Base-by-base conservation (phyloP, 2,888 invertebrate species). In the Meganola albula region DNA sequence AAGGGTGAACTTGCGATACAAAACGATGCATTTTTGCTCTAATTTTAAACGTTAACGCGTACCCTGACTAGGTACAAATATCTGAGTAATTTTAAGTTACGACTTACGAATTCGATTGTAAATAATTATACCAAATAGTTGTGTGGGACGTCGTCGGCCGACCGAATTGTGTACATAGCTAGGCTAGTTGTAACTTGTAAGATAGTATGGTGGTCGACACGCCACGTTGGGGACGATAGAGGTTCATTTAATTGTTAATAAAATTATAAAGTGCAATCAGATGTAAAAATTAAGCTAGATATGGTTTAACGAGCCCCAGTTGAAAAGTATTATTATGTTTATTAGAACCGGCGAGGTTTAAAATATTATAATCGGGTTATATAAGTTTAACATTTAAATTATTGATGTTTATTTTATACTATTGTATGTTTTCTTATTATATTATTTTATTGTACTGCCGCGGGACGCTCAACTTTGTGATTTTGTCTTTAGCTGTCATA, bases 241-340 rank as follows among this genome's bases (percentile, higher is more conserved):
- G 40, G 57, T 57, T 72, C 65, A 63, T 72, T 72, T 73, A 57
- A 77, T 77, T 80, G 82, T 83, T 82, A 80, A 71, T 67, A 78
- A 68, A 63, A 57, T 66, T 68, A 64, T 62, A 75, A 74, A 82
- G 85, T 85, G 85, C 85, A 85, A 85, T 85, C 84, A 69, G 70
- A 75, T 77, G 71, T 83, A 74, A 75, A n/a, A 77, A 68, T 67
- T 83, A 83, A 78, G 79, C 60, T 75, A n/a, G n/a, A n/a, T n/a
- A 74, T 66, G 62, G 66, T 71, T 62, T 69, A 70, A 69, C 60
- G 71, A 69, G 63, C 67, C 83, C 82, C 78, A 82, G 82, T 84
- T 82, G 68, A 80, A 80, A 82, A 85, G 85, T 85, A 85, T 85
- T 85, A 85, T 83, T 85, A 84, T 79, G 79, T 83, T 84, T 84